Conservation (phyloP, 2,797 vertebrate species). For the Catamblyrhynchus diadema region DNA sequence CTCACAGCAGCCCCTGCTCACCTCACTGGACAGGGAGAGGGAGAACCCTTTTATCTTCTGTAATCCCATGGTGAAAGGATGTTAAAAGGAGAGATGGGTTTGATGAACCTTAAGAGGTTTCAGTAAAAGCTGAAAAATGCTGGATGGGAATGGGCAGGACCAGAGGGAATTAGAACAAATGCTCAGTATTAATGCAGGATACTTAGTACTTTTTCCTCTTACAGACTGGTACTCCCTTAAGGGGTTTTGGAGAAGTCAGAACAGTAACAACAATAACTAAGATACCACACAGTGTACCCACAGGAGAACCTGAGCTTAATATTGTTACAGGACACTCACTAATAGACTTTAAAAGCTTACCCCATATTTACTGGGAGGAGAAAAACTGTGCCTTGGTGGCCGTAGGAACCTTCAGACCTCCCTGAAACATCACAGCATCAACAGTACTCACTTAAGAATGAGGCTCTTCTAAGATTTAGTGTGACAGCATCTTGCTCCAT, state of each 20-base stretch:
- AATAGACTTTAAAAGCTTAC: background rate
- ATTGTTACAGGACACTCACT: background rate
- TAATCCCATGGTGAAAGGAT: background rate
- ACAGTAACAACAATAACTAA: background rate
- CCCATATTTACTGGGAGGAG: background rate
- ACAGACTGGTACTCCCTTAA: background rate
- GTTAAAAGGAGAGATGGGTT: background rate
- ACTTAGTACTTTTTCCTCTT: background rate
- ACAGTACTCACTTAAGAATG: background rate
- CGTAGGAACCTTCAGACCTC: background rate
- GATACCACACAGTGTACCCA: background rate
- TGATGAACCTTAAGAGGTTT: background rate
- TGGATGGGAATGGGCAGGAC: background rate
- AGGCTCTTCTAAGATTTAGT: background rate
- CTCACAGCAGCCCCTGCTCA: background rate
- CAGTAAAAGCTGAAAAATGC: background rate
- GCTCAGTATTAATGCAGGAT: background rate
- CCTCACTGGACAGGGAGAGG: background rate
- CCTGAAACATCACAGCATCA: background rate
- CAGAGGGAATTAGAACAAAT: background rate
- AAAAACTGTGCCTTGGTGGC: background rate
- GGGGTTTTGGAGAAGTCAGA: background rate
- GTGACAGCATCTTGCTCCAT: background rate
- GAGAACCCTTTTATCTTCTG: background rate
- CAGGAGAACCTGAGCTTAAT: background rate